These are phyloP conservation scores for Anoplopoma fimbria DNA, from an alignment of 2,113 vertebrate species.

Conservation along the genomic window DNA sequence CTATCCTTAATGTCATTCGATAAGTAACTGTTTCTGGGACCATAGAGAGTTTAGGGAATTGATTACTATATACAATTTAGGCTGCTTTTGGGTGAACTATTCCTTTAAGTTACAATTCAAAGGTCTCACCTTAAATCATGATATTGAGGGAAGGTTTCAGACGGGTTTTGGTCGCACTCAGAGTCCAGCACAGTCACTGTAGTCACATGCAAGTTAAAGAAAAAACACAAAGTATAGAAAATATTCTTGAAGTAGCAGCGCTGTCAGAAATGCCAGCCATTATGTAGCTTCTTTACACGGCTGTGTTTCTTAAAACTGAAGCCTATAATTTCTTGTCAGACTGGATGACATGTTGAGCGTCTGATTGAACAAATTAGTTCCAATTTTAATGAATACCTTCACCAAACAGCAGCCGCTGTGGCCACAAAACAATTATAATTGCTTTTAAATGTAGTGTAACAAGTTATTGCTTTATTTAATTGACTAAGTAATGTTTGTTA, in stretches of 20 bases:
- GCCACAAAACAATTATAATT: neutral
- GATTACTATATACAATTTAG: neutral
- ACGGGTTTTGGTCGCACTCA: neutral
- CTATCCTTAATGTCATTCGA: neutral
- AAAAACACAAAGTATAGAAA: neutral
- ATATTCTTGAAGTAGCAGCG: constrained; percentile 1
- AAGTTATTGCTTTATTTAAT: neutral
- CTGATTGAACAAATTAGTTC: neutral
- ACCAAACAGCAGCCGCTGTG: neutral
- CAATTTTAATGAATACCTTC: neutral
- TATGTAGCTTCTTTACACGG: neutral
- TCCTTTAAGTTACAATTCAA: neutral
- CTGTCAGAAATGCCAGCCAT: neutral
- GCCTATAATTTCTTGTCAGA: constrained; percentile 4
- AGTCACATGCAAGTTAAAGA: neutral
- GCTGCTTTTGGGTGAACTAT: neutral
- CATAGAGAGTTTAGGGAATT: neutral
- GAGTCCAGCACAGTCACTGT: neutral
- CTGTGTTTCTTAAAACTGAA: neutral
- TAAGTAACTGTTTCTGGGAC: neutral
- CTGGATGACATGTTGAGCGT: neutral
- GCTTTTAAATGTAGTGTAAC: neutral
- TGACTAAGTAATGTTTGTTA: neutral
- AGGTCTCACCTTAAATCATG: neutral
- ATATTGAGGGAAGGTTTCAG: neutral